Evolutionary conservation across 2,888 invertebrate genomes (phyloP), one percentile per base, ranked within the genome.

Genomic region (Apamea epomidion): DNA sequence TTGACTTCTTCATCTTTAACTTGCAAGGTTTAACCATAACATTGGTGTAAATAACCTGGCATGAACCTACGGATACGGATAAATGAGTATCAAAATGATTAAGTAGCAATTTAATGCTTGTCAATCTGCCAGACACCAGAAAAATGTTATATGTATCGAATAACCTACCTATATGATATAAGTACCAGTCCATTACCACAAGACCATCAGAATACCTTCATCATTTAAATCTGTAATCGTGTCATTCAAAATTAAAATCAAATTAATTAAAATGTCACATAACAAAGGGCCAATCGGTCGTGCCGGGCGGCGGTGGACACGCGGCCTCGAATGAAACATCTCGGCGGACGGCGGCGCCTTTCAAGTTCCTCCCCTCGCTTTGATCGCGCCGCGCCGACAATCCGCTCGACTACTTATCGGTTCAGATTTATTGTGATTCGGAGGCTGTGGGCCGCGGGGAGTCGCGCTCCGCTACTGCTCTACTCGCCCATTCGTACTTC

Each of bases 401-500:
- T 95, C 96, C 95, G 94, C 93, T 93, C 94, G 95, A 94, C 96
- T 96, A 96, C 97, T 97, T 97, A 97, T 97, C 97, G 96, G 95
- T 93, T 95, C 96, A 95, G 97, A 97, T 97, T 97, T 97, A 97
- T 97, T 96, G 96, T 97, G 96, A 96, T 96, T 96, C 93, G 95
- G 95, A 95, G 94, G 94, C 95, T 95, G 94, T 91, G 94, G 92
- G 91, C 93, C 91, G 92, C 93, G 93, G 94, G 94, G 94, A 94
- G 94, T 93, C 93, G 93, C 93, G 89, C 88, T 87, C 88, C 84
- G 91, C 90, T 90, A 88, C 91, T 86, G 88, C 78, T 79, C 91
- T 90, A 90, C 93, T 92, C 91, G 90, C 89, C 89, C 92, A 92
- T 92, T 93, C 92, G 92, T 92, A 91, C 92, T 91, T 88, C 87